phyloP scores from a whole-genome alignment of 2,797 vertebrate species.

The Leptoclinus maculatus region DNA sequence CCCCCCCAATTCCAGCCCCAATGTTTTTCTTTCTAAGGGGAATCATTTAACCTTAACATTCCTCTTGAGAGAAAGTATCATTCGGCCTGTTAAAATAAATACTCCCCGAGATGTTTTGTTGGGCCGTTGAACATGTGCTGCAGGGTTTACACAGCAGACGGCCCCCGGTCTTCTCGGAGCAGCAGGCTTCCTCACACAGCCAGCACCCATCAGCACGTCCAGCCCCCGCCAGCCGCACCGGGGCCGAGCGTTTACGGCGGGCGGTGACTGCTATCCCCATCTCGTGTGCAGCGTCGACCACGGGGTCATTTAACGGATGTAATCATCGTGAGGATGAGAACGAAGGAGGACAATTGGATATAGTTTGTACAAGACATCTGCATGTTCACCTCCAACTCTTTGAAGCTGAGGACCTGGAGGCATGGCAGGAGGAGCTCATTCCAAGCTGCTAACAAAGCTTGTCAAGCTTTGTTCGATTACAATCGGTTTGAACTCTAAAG shows the following conservation, averaged over 20 bases:
- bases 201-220: slow-evolving; percentile 56
- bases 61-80: slow-evolving; percentile 79
- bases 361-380: neutral
- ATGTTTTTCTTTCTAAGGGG: slow-evolving; percentile 75
- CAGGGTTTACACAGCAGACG: slow-evolving; percentile 71
- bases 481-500: neutral
- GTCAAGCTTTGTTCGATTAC: neutral
- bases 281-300: no score
- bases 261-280: slow-evolving; percentile 5
- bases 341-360: neutral
- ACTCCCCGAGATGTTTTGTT: slow-evolving; percentile 77
- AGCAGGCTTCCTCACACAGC: slow-evolving; percentile 23
- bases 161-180: slow-evolving; percentile 9
- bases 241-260: neutral
- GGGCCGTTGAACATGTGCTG: slow-evolving; percentile 68
- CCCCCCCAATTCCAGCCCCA: slow-evolving; percentile 6
- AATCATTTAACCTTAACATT: slow-evolving; percentile 81
- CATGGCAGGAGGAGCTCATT: neutral
- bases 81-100: slow-evolving; percentile 85
- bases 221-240: slow-evolving; percentile 34
- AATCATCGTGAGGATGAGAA: no score
- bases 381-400: neutral
- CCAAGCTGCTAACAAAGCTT: neutral
- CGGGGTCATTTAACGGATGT: neutral
- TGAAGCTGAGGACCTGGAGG: neutral